phyloP scores from a whole-genome alignment of 2,797 vertebrate genomes.

The Ctenopoma kingsleyae region DNA sequence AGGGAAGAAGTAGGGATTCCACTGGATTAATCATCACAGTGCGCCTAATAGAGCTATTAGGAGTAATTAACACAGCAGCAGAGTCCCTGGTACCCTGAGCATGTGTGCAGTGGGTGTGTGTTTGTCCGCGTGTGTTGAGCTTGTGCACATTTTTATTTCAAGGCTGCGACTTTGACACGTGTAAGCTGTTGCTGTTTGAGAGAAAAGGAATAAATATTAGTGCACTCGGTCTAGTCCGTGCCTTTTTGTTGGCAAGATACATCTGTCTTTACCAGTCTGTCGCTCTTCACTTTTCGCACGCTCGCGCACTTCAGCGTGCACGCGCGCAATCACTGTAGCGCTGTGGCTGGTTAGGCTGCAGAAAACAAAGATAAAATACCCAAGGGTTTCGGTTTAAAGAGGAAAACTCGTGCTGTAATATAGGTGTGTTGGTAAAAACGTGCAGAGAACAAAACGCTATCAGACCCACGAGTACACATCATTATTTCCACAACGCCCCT shows the following conservation, averaged over 20 bases:
- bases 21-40: constrained; percentile 72
- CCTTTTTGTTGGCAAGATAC: constrained; percentile 43
- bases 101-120: constrained; percentile 33
- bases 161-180: constrained; percentile 50
- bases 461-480: constrained; percentile 47
- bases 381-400: constrained; percentile 4
- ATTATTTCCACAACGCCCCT: constrained; percentile 71
- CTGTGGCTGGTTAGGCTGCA: constrained; percentile 36
- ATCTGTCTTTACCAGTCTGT: constrained; percentile 48
- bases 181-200: constrained; percentile 59
- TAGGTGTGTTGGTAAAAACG: constrained; percentile 15
- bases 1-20: constrained; percentile 62
- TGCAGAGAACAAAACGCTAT: constrained; percentile 24
- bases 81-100: constrained; percentile 53
- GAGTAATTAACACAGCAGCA: constrained; percentile 79
- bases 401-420: neutral
- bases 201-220: constrained; percentile 31
- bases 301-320: constrained; percentile 6
- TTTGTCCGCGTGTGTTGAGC: neutral
- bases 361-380: constrained; percentile 32
- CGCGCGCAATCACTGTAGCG: constrained; percentile 22
- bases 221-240: constrained; percentile 26
- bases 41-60: constrained; percentile 78
- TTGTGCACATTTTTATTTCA: neutral
- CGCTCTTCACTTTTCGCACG: constrained; percentile 41